A percentile compares a stretch with the other conserved stretches of the same genome.
Conservation (phyloP, 2,113 vertebrate species). For the Apus apus region DNA sequence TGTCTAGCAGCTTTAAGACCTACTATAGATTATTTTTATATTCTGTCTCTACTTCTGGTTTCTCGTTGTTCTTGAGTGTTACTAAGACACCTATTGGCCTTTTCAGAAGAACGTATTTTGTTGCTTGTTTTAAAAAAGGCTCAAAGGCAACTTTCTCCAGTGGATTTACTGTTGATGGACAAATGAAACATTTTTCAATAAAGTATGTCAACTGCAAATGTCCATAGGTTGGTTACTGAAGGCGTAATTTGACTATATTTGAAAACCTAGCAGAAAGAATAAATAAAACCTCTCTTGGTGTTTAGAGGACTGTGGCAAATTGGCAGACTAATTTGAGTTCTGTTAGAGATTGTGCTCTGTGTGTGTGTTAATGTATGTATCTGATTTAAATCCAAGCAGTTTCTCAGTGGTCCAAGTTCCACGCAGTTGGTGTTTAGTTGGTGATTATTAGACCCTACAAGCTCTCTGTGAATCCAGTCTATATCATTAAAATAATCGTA, state of each 20-base stretch:
- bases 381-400: background rate
- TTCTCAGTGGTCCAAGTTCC: background rate
- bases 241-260: background rate
- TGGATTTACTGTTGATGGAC: background rate
- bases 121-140: slow-evolving; percentile 1
- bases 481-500: background rate
- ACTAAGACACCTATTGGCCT: background rate
- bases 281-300: background rate
- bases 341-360: background rate
- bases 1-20: background rate
- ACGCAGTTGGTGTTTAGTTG: background rate
- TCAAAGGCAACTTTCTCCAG: background rate
- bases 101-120: background rate
- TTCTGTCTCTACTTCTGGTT: slow-evolving; percentile 1
- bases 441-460: background rate
- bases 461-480: background rate
- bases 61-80: background rate
- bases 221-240: background rate
- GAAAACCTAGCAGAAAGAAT: background rate
- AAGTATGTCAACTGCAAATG: background rate
- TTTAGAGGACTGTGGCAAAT: background rate
- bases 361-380: background rate
- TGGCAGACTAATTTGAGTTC: background rate
- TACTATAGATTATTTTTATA: slow-evolving; percentile 22
- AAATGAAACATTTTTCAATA: background rate